Percentiles rank a stretch among this genome's conserved stretches.
Conservation (phyloP, 2,888 invertebrate species). For the Microplitis deprimator region DNA sequence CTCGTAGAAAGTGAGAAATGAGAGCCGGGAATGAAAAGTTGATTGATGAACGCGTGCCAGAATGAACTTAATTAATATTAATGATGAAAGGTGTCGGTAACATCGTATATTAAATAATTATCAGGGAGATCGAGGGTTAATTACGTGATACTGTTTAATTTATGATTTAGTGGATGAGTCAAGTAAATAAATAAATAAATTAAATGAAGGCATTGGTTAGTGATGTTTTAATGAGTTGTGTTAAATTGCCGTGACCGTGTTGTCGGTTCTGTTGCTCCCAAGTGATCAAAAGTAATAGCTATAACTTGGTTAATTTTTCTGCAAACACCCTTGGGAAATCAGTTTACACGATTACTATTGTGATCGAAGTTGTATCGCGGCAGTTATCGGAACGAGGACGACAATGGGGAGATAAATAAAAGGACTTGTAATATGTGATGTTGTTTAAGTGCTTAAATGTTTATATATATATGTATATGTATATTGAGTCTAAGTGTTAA, state of each 20-base stretch:
- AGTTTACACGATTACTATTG: conserved; percentile 21
- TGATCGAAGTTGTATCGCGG: background rate
- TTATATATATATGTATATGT: background rate
- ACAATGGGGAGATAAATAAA: background rate
- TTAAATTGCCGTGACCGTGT: conserved; percentile 44
- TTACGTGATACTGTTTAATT: too few species aligned
- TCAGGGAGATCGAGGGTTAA: too few species aligned
- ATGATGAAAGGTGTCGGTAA: background rate
- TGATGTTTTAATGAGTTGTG: conserved; percentile 45
- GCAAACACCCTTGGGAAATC: conserved; percentile 20
- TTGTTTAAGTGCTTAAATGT: background rate
- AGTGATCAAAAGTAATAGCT: conserved; percentile 13
- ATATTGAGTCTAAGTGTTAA: background rate
- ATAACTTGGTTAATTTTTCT: conserved; percentile 27
- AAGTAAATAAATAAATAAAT: too few species aligned
- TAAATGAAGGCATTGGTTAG: conserved; percentile 5
- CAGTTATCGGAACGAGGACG: background rate
- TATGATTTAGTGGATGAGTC: too few species aligned
- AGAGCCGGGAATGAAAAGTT: background rate
- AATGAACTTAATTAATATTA: background rate
- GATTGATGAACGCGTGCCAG: background rate
- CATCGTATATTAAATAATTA: too few species aligned
- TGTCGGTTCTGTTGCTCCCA: conserved; percentile 9
- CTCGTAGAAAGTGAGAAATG: background rate
- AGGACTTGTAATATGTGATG: background rate